Evolutionary conservation across 2,113 vertebrate genomes (phyloP).

Genomic region (Equus quagga): DNA sequence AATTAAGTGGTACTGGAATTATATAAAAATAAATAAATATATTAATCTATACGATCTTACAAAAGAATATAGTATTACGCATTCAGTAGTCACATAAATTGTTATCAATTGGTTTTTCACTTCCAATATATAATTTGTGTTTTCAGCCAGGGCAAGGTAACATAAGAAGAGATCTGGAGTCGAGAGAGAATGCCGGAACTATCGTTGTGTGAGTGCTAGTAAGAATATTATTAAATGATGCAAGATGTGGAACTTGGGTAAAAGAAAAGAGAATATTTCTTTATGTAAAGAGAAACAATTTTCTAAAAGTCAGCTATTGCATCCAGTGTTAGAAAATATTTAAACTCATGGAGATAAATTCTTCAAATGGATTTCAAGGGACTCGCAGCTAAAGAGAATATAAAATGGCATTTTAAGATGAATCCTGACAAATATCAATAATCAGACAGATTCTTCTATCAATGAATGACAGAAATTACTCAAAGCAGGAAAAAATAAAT

Average conservation of each 20-base stretch:
- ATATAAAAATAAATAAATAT: not conserved
- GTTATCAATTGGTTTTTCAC: not conserved
- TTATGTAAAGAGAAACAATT: not conserved
- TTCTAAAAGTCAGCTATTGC: not conserved
- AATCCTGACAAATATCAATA: not conserved
- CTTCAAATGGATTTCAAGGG: not conserved
- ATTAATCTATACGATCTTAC: not conserved
- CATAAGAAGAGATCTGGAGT: not conserved
- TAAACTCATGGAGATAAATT: not conserved
- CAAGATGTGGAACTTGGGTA: not conserved
- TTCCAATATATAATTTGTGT: not conserved
- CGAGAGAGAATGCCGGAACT: not conserved
- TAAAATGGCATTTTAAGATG: not conserved
- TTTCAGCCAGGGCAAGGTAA: not conserved
- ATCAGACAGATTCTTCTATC: not conserved
- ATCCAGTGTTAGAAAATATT: not conserved
- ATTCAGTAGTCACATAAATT: not conserved
- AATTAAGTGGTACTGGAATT: not conserved
- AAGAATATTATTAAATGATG: not conserved
- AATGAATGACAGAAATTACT: not conserved
- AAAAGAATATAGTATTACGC: not conserved
- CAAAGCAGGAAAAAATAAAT: not conserved
- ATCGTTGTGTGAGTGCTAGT: not conserved
- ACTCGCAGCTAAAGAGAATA: not conserved
- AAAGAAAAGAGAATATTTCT: not conserved